These are phyloP conservation scores for Caenorhabditis sp. DNA, from an alignment of 2,888 invertebrate species.

Conservation along the genomic window DNA sequence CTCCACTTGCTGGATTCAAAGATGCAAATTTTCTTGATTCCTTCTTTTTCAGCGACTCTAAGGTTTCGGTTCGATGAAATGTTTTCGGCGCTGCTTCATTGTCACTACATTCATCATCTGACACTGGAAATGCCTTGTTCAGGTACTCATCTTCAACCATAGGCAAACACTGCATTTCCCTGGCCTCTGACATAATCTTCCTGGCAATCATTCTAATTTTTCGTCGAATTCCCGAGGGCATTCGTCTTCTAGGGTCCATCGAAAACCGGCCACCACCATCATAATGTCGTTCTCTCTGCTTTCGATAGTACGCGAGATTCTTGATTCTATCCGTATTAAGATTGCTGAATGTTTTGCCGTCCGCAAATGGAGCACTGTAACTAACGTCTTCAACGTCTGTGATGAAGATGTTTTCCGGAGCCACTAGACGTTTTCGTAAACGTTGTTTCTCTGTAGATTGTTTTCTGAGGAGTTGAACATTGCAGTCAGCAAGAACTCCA, in stretches of 20 bases:
- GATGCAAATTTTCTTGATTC: constrained; percentile 18
- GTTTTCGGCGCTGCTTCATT: constrained; percentile 18
- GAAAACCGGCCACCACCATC: constrained; percentile 10
- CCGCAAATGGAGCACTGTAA: constrained; percentile 13
- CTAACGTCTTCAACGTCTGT: constrained; percentile 20
- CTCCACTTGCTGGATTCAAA: constrained; percentile 5
- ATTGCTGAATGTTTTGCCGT: constrained; percentile 19
- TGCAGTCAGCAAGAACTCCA: constrained; percentile 11
- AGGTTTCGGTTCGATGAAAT: constrained; percentile 12
- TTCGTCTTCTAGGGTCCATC: constrained; percentile 14
- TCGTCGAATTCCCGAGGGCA: constrained; percentile 1
- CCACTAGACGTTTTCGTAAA: not conserved
- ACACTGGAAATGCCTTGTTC: constrained; percentile 34
- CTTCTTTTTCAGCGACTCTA: constrained; percentile 2
- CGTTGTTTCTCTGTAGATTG: not conserved
- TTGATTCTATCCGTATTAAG: constrained; percentile 14
- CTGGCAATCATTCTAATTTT: constrained; percentile 30
- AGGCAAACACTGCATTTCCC: constrained; percentile 23
- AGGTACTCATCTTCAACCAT: constrained; percentile 15
- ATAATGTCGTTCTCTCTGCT: not conserved
- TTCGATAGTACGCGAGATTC: constrained; percentile 1
- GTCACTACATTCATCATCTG: constrained; percentile 46
- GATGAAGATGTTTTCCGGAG: not conserved
- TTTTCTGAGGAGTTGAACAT: not conserved
- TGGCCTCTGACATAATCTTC: constrained; percentile 30